phyloP scores from a whole-genome alignment of 2,797 vertebrate genomes.

The Anabacerthia variegaticeps region DNA sequence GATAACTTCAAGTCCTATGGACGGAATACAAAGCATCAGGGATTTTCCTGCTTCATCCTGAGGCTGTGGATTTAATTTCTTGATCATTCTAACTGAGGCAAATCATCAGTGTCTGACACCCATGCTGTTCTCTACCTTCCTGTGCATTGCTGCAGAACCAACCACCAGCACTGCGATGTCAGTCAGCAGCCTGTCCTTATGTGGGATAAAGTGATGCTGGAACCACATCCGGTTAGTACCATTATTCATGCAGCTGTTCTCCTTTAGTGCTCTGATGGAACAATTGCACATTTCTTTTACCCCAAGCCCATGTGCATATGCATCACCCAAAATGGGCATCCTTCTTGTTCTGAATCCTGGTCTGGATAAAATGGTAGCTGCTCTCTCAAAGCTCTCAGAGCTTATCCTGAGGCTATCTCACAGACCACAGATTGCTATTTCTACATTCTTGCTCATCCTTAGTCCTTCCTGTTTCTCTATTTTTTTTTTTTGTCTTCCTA shows the following conservation, averaged over 20 bases:
- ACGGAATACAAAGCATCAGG: background rate
- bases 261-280: background rate
- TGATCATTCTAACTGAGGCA: background rate
- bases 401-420: background rate
- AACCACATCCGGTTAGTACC: background rate
- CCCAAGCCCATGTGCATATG: background rate
- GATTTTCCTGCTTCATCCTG: background rate
- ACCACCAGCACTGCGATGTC: background rate
- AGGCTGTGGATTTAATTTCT: background rate
- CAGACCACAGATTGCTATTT: background rate
- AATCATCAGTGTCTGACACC: background rate
- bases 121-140: background rate
- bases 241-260: background rate
- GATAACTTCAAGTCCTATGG: background rate
- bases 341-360: background rate
- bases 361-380: background rate
- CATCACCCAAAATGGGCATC: background rate
- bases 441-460: background rate
- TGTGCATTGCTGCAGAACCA: background rate
- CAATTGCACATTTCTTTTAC: background rate
- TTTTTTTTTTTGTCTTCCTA: background rate
- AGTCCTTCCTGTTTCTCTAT: background rate
- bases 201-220: background rate
- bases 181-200: background rate
- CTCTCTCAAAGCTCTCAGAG: background rate